A percentile compares a stretch with the other conserved stretches of the same genome.
Conservation (phyloP, 1,140 invertebrate genomes). For the Drusus annulatus region DNA sequence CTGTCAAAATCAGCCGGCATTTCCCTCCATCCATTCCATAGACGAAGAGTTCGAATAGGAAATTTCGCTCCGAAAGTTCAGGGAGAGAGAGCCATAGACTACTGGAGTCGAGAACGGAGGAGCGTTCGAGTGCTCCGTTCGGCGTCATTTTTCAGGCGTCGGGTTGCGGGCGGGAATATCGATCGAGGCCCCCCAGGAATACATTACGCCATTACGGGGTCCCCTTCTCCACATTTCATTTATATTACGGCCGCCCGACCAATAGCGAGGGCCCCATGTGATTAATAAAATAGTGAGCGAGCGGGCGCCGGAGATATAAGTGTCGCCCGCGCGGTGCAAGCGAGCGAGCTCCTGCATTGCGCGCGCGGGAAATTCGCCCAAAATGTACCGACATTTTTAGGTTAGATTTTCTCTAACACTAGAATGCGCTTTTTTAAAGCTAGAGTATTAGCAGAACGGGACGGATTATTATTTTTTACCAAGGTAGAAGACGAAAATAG, state of each 20-base stretch:
- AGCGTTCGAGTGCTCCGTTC: no score
- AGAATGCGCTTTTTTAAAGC: no score
- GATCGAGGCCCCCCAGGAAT: conserved; percentile 55
- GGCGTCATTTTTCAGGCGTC: conserved; percentile 44
- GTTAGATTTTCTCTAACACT: no score
- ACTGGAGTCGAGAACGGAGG: background rate
- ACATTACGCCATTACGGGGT: conserved; percentile 58
- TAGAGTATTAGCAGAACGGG: no score
- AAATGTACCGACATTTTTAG: no score
- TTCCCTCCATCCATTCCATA: background rate
- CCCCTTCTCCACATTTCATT: conserved; percentile 58
- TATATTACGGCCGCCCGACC: conserved; percentile 59
- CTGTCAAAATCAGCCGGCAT: conserved; percentile 38
- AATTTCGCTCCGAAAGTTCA: background rate
- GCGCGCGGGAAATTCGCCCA: background rate
- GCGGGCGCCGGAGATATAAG: conserved; percentile 41
- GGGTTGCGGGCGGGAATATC: conserved; percentile 53
- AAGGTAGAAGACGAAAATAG: no score
- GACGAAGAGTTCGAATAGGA: background rate
- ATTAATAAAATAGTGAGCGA: conserved; percentile 59
- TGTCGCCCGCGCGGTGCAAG: conserved; percentile 27
- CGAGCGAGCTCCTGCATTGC: conserved; percentile 26
- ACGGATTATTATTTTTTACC: no score
- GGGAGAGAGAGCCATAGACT: background rate
- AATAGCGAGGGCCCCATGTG: conserved; percentile 57